A percentile compares a stretch with the other conserved stretches of the same genome.
Evolutionary conservation across 2,797 vertebrate species (phyloP).

Genomic region (Coluber constrictor): DNA sequence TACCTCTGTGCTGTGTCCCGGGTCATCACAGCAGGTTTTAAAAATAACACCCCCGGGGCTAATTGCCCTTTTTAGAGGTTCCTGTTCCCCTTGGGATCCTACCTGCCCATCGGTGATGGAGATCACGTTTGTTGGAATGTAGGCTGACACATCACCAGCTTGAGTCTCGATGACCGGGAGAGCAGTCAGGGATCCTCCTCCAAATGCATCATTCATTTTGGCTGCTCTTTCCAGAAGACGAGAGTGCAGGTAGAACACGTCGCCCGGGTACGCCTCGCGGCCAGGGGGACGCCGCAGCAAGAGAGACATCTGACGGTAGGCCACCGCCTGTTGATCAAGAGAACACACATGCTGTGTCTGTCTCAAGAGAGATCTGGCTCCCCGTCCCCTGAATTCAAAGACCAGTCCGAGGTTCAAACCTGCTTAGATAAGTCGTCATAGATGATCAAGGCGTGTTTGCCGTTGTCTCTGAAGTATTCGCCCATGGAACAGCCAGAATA

Average conservation of each 20-base stretch:
- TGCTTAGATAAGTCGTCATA: slow-evolving; percentile 98
- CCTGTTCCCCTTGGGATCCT: background rate
- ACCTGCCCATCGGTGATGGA: slow-evolving; percentile 99
- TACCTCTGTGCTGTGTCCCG: too few species aligned
- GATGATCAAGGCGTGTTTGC: slow-evolving; percentile 96
- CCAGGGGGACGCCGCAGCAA: slow-evolving; percentile 95
- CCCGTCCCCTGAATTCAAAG: background rate
- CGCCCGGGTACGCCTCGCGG: slow-evolving; percentile 95
- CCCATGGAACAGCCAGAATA: slow-evolving; percentile 99
- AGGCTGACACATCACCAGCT: slow-evolving; percentile 97
- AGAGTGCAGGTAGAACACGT: slow-evolving; percentile 98
- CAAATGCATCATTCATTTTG: slow-evolving; percentile 97
- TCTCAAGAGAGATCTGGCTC: background rate
- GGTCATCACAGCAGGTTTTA: background rate
- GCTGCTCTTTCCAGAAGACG: slow-evolving; percentile 96
- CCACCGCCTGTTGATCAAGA: slow-evolving; percentile 79
- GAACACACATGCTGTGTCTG: background rate
- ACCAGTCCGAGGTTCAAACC: slow-evolving; percentile 67
- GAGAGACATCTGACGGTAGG: slow-evolving; percentile 98
- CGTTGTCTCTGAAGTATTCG: slow-evolving; percentile 96
- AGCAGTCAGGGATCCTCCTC: slow-evolving; percentile 93
- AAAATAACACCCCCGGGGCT: background rate
- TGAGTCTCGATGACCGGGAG: slow-evolving; percentile 97
- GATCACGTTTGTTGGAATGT: slow-evolving; percentile 99
- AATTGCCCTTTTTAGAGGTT: fast-evolving